phyloP scores from a whole-genome alignment of 2,113 vertebrate species.

The Dipodomys stephensi region DNA sequence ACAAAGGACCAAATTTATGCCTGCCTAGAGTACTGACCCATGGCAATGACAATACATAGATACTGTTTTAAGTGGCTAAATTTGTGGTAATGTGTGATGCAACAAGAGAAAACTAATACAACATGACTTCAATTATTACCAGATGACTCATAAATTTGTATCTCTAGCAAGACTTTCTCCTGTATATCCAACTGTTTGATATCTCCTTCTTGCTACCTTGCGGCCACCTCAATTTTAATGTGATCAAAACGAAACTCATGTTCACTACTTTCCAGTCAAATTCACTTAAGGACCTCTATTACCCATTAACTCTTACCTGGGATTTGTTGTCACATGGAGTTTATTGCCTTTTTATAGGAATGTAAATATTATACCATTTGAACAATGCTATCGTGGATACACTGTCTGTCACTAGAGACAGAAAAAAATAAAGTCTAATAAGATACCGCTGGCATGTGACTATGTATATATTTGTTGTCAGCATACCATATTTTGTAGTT shows the following conservation, averaged over 20 bases:
- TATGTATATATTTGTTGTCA: too few relatives aligned
- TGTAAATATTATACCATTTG: too few relatives aligned
- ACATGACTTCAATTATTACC: conserved; percentile 62
- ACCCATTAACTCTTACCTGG: not conserved
- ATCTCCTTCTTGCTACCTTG: conserved; percentile 25
- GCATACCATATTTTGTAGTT: too few relatives aligned
- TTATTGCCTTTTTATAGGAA: too few relatives aligned
- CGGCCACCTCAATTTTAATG: not conserved
- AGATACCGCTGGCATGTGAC: too few relatives aligned
- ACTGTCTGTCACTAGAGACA: too few relatives aligned
- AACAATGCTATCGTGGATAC: too few relatives aligned
- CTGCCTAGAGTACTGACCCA: not conserved
- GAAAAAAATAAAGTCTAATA: too few relatives aligned
- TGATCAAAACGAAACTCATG: not conserved
- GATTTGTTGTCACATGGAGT: too few relatives aligned
- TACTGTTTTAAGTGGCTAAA: conserved; percentile 62
- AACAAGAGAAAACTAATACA: conserved; percentile 65
- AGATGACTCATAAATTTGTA: conserved; percentile 67
- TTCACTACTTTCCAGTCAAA: conserved; percentile 28
- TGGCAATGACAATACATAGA: conserved; percentile 33
- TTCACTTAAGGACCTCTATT: not conserved
- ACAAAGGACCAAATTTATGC: not conserved
- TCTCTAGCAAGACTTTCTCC: conserved; percentile 36
- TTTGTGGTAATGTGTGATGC: conserved; percentile 58
- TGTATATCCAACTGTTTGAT: not conserved